phyloP scores from a whole-genome alignment of 2,888 invertebrate genomes.

The Cryptophagus acutangulus region DNA sequence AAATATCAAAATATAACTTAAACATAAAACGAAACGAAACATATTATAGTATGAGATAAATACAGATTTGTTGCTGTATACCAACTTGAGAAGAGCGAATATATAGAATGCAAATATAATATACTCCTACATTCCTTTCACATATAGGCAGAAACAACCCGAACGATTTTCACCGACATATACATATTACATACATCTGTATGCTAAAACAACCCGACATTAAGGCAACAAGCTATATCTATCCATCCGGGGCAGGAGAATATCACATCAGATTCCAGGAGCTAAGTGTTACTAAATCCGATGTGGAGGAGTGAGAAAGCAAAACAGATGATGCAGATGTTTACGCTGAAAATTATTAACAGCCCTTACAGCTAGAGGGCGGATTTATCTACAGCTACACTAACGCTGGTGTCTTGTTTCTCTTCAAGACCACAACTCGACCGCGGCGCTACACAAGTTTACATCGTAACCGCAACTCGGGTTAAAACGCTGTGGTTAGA shows the following conservation, averaged over 20 bases:
- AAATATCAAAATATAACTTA: no score
- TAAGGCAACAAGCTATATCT: slow-evolving; percentile 40
- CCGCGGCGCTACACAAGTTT: slow-evolving; percentile 46
- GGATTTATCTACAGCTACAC: slow-evolving; percentile 31
- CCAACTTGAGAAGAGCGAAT: no score
- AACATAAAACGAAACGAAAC: no score
- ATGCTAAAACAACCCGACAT: slow-evolving; percentile 45
- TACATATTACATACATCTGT: slow-evolving; percentile 44
- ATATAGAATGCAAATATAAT: slow-evolving; percentile 29
- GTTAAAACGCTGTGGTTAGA: slow-evolving; percentile 33
- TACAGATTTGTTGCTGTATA: no score
- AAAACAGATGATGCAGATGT: slow-evolving; percentile 28
- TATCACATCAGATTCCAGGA: slow-evolving; percentile 12
- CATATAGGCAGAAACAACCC: slow-evolving; percentile 34
- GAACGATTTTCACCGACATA: slow-evolving; percentile 38
- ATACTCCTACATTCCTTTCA: slow-evolving; percentile 33
- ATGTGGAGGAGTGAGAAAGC: slow-evolving; percentile 14
- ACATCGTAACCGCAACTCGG: slow-evolving; percentile 42
- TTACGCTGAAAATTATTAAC: slow-evolving; percentile 40
- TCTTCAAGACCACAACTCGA: slow-evolving; percentile 36
- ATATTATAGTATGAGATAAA: no score
- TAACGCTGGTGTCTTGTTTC: slow-evolving; percentile 36
- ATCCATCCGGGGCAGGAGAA: slow-evolving; percentile 20
- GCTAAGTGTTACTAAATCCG: no score
- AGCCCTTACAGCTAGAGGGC: slow-evolving; percentile 33